Percentiles rank a stretch among this genome's conserved stretches.
Conservation (phyloP, 2,888 invertebrate genomes). For the Schizaphis graminum region DNA sequence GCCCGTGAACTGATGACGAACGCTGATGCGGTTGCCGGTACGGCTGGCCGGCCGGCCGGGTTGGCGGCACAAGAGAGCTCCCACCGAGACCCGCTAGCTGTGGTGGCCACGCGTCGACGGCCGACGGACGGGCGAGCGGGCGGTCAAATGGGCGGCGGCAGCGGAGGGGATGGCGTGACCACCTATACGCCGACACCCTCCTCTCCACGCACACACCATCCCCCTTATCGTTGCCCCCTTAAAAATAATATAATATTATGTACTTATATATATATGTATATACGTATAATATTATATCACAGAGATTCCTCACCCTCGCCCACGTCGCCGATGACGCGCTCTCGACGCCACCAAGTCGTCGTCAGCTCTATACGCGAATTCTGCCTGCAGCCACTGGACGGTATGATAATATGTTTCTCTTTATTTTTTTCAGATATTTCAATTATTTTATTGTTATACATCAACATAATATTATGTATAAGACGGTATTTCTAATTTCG, state of each 20-base stretch:
- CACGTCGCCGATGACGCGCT: neutral
- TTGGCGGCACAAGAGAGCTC: slow-evolving; percentile 46
- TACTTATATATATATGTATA: neutral
- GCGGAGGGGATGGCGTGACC: slow-evolving; percentile 58
- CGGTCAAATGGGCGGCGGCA: slow-evolving; percentile 20
- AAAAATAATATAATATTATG: neutral
- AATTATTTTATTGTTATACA: neutral
- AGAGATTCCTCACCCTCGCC: slow-evolving; percentile 19
- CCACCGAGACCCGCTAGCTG: slow-evolving; percentile 31
- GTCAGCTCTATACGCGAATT: neutral
- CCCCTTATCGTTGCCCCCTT: neutral
- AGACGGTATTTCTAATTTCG: neutral
- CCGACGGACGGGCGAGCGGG: slow-evolving; percentile 42
- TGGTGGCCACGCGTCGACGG: slow-evolving; percentile 16
- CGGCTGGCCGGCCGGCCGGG: slow-evolving; percentile 48
- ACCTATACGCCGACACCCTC: slow-evolving; percentile 42
- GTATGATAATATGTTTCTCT: neutral
- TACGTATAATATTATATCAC: neutral
- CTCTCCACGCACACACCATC: neutral
- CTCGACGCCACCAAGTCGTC: neutral
- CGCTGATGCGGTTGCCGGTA: slow-evolving; percentile 40
- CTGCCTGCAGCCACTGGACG: neutral
- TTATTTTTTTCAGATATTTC: neutral
- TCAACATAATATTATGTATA: neutral
- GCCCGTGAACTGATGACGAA: slow-evolving; percentile 64